Evolutionary conservation across 2,797 vertebrate species (phyloP), one percentile per base, ranked within the genome.

Genomic region (Lepus townsendii): DNA sequence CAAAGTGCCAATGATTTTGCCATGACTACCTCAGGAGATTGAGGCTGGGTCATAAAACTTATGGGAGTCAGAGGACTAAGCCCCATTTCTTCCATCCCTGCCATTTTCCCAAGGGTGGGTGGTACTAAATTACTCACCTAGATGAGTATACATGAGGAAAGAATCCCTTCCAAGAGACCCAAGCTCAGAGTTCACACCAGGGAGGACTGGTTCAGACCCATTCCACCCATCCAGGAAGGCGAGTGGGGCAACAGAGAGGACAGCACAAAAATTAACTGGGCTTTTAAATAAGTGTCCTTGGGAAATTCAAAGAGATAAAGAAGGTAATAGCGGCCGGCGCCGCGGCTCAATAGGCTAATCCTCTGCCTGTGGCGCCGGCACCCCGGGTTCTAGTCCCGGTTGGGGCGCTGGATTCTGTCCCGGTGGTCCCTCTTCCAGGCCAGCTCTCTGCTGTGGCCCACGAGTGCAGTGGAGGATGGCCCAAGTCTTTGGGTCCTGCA

Each of bases 31-130:
- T 78, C 69, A 65, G 3, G 27, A 52, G 2, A 50, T 54, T 3
- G 30, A 17, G 57, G 0, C 24, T 57, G 20, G 54, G 30, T 22
- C 24, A 19, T 0, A 0, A 26, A 2, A 1, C 27, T 35, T 30
- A 27, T 0, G 0, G 2, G 0, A 38, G 12, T 5, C 42, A 12
- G 11, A 78, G 30, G 71, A 57, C 62, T 9, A 38, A 77, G 12
- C 8, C 17, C 4, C 19, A 17, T 2, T 1, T 71, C 24, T 22
- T 1, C 24, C 16, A 65, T 0, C 60, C 54, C 78, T 71, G 27
- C 57, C 50, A 65, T 66, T 60, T 79, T 14, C n/a, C 73, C 27
- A 27, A 52, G 72, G 11, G 2, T 62, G 17, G 22, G 17, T 42
- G 24, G 27, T 65, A 17, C 8, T 27, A n/a, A 27, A 27, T 16